Percentiles rank a stretch among this genome's conserved stretches.
phyloP scores from a whole-genome alignment of 2,113 vertebrate species.

The Vidua macroura region DNA sequence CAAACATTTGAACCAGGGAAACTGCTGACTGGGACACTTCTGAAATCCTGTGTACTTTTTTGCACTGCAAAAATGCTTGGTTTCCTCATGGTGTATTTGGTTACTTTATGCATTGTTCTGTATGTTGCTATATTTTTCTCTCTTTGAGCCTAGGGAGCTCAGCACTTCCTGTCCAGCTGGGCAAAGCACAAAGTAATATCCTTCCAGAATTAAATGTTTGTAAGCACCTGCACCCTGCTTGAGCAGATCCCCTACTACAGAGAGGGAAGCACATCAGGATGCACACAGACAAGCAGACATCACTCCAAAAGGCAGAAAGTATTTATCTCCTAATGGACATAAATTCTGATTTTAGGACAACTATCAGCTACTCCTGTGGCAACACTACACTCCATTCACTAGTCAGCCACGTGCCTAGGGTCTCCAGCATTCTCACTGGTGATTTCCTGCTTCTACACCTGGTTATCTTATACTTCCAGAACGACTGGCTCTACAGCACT shows the following conservation, averaged over 20 bases:
- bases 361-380: neutral
- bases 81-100: neutral
- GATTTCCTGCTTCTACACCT: neutral
- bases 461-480: neutral
- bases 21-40: neutral
- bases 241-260: neutral
- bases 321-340: neutral
- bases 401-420: neutral
- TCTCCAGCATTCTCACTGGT: accelerated
- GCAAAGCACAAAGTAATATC: neutral
- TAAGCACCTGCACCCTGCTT: neutral
- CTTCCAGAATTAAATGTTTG: neutral
- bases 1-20: neutral
- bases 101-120: slow-evolving; percentile 4
- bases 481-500: neutral
- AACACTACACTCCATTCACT: neutral
- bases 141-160: neutral
- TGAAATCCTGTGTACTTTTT: neutral
- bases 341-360: neutral
- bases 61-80: neutral
- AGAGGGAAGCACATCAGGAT: neutral
- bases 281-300: neutral
- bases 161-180: slow-evolving; percentile 50
- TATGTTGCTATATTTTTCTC: neutral
- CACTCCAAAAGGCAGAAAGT: neutral